Evolutionary conservation across 53 echinoderm and acorn worm species (phyloP).

Genomic region (Patiria pectinifera): DNA sequence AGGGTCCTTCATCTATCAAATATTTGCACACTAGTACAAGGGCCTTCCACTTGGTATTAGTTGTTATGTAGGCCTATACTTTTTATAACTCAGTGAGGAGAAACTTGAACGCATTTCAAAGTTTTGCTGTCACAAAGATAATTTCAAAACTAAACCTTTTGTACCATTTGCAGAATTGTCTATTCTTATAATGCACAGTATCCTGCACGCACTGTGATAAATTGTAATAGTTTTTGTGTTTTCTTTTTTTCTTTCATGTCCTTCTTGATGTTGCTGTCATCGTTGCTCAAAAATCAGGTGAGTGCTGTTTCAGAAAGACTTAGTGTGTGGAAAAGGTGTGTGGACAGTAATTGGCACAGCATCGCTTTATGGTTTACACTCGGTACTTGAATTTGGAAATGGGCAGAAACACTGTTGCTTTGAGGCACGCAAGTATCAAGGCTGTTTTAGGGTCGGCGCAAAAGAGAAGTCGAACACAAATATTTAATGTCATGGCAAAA

Average conservation of each 20-base stretch:
- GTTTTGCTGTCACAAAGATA: too few relatives aligned
- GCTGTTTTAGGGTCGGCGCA: too few relatives aligned
- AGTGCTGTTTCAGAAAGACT: background rate
- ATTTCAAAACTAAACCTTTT: too few relatives aligned
- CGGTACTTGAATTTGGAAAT: background rate
- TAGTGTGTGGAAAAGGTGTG: background rate
- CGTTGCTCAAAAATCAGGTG: background rate
- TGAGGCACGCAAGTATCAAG: too few relatives aligned
- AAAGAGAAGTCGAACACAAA: too few relatives aligned
- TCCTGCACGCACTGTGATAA: background rate
- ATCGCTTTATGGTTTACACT: background rate
- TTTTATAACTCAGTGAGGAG: too few relatives aligned
- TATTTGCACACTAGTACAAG: background rate
- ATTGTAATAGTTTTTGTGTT: background rate
- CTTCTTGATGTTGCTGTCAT: slow-evolving; percentile 13
- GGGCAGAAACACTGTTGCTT: too few relatives aligned
- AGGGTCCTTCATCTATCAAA: background rate
- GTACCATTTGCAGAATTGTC: too few relatives aligned
- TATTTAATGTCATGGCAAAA: too few relatives aligned
- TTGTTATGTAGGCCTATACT: too few relatives aligned
- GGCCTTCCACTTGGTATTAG: too few relatives aligned
- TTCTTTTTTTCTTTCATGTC: background rate
- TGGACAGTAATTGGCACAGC: background rate
- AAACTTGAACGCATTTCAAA: too few relatives aligned
- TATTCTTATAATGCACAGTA: background rate